phyloP scores from a whole-genome alignment of 2,888 invertebrate genomes.

The Autographa gamma region DNA sequence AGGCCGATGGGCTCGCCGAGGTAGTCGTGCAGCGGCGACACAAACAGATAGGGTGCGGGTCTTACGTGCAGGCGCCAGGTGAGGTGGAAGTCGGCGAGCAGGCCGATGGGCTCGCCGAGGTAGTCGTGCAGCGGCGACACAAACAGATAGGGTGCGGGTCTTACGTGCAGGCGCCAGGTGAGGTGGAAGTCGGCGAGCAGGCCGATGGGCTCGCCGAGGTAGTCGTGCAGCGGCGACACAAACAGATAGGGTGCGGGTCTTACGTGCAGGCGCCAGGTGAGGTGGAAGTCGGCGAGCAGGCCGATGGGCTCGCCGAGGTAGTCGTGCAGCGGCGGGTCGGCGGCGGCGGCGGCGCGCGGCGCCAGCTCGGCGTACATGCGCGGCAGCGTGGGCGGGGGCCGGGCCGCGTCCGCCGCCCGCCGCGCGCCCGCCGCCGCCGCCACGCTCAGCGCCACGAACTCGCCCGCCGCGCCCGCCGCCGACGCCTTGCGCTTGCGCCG shows the following conservation, averaged over 20 bases:
- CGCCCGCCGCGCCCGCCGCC: conserved; percentile 18
- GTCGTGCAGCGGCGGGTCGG: conserved; percentile 74
- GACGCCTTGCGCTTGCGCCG: conserved; percentile 36
- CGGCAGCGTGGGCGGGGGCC: conserved; percentile 82
- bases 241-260: conserved; percentile 11
- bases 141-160: conserved; percentile 11
- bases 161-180: conserved; percentile 73
- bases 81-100: conserved; percentile 79
- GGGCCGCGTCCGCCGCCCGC: conserved; percentile 57
- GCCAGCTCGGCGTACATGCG: conserved; percentile 81
- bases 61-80: conserved; percentile 73
- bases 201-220: conserved; percentile 76
- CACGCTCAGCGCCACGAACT: conserved; percentile 57
- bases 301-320: conserved; percentile 77
- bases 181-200: conserved; percentile 79
- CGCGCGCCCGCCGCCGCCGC: conserved; percentile 58
- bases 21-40: too few species aligned
- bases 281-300: conserved; percentile 78
- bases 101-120: conserved; percentile 75
- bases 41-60: neutral
- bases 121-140: conserved; percentile 76
- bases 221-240: conserved; percentile 76
- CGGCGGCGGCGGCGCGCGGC: conserved; percentile 72
- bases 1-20: conserved; percentile 76
- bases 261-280: conserved; percentile 75